Evolutionary conservation across 2,888 invertebrate genomes (phyloP), one percentile per base, ranked within the genome.

Genomic region (Reticulitermes lucifugus): DNA sequence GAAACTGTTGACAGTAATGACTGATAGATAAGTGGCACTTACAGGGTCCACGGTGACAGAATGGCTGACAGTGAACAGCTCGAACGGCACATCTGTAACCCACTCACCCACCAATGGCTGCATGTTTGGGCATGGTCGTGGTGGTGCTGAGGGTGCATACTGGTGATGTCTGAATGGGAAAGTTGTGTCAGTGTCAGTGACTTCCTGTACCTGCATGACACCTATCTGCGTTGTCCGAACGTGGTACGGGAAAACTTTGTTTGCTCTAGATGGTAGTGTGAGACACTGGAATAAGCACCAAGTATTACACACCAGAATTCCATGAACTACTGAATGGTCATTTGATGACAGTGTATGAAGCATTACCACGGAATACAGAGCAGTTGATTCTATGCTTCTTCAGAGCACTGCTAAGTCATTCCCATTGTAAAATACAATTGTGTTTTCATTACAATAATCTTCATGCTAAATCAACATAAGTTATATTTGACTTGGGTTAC

Each of bases 171-270:
- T 93, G 88, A 95, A 95, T 55, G 93, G 91, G 87, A 89, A 88
- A 59, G 88, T 87, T 12, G 88, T 87, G 82, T 88, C 87, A 86
- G 89, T 87, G 71, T 89, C 88, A 0, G 87, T 75, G 14, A 79
- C 55, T 35, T 70, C 89, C 41, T 35, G 35, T 85, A 93, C 91
- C 90, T 94, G 94, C 94, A 95, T 94, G 0, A 94, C 92, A 1
- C 95, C 95, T 51, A 95, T 95, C 91, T 97, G 97, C 0, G 96
- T 95, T 0, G 97, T 97, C 83, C 97, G 92, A 51, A 98, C 97
- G 90, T 98, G 98, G 90, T 96, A 98, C 0, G 98, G 98, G 89
- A 98, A 98, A 89, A 97, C 97, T 89, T 95, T 95, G 89, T 98
- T 98, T 0, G 96, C 96, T 86, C 96, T 95, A 2, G 96, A 95